A percentile compares a stretch with the other conserved stretches of the same genome.
These are phyloP conservation scores for Drosophila tropicalis DNA, from an alignment of 1,140 invertebrate species.

Conservation along the genomic window DNA sequence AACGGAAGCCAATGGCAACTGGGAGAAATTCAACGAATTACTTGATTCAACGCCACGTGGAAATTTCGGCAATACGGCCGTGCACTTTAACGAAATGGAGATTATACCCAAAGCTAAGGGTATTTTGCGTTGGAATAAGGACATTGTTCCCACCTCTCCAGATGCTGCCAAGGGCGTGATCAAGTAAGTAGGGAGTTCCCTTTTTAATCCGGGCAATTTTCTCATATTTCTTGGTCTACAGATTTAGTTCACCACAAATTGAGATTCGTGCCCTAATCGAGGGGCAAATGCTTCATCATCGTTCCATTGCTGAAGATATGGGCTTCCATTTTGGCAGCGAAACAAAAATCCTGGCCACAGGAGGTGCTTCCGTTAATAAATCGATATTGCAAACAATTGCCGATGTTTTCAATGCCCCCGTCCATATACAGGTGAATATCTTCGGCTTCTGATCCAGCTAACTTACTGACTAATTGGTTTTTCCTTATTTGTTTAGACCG, in stretches of 20 bases:
- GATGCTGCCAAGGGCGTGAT: slow-evolving; percentile 68
- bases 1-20: slow-evolving; percentile 89
- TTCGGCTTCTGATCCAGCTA: too few species aligned
- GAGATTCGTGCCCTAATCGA: slow-evolving; percentile 96
- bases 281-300: slow-evolving; percentile 93
- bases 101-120: slow-evolving; percentile 87
- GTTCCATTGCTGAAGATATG: slow-evolving; percentile 92
- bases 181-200: slow-evolving; percentile 55
- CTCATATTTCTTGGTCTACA: slow-evolving; percentile 10
- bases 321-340: slow-evolving; percentile 86
- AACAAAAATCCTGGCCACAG: slow-evolving; percentile 91
- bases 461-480: neutral
- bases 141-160: slow-evolving; percentile 29
- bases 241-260: slow-evolving; percentile 86
- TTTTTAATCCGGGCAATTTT: neutral
- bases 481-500: slow-evolving; percentile 84
- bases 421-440: slow-evolving; percentile 89
- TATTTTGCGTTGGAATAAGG: slow-evolving; percentile 71
- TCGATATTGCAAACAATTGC: slow-evolving; percentile 93
- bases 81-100: slow-evolving; percentile 94
- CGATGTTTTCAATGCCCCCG: slow-evolving; percentile 96
- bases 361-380: slow-evolving; percentile 94
- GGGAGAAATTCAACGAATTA: slow-evolving; percentile 93
- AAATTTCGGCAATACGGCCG: slow-evolving; percentile 95
- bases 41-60: slow-evolving; percentile 93